Conservation (phyloP, 2,797 vertebrate genomes). For the Megaceryle alcyon region DNA sequence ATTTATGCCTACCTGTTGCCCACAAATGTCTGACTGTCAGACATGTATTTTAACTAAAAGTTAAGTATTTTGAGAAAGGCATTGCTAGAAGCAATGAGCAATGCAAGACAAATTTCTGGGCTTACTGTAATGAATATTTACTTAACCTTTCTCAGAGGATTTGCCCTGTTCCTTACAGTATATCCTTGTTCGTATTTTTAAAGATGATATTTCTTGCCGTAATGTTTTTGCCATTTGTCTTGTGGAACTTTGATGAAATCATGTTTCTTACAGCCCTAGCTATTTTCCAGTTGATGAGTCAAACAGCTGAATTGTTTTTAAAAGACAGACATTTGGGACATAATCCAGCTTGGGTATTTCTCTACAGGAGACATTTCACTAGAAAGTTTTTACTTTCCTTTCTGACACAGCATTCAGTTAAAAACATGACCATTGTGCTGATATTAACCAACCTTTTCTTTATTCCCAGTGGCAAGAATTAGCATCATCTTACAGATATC, state of each 20-base stretch:
- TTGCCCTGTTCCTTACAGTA: background rate
- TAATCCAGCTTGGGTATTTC: background rate
- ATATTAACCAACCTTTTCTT: background rate
- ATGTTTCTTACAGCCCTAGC: background rate
- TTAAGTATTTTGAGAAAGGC: background rate
- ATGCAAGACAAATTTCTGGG: background rate
- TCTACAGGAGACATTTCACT: background rate
- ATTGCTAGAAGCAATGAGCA: background rate
- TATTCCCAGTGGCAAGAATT: background rate
- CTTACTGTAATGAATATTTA: background rate
- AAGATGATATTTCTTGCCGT: fast-evolving
- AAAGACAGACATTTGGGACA: background rate
- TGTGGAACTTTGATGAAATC: background rate
- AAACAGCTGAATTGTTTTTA: background rate
- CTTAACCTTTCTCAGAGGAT: background rate
- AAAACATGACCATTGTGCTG: background rate
- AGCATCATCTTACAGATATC: fast-evolving
- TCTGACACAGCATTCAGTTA: background rate
- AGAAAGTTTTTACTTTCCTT: background rate
- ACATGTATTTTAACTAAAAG: background rate
- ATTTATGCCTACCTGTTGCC: background rate
- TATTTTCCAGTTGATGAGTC: background rate
- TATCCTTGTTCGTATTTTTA: background rate
- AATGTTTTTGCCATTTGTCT: background rate
- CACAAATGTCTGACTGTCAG: background rate